phyloP scores from a whole-genome alignment of 2,888 invertebrate species.

The Tetragnatha montana region DNA sequence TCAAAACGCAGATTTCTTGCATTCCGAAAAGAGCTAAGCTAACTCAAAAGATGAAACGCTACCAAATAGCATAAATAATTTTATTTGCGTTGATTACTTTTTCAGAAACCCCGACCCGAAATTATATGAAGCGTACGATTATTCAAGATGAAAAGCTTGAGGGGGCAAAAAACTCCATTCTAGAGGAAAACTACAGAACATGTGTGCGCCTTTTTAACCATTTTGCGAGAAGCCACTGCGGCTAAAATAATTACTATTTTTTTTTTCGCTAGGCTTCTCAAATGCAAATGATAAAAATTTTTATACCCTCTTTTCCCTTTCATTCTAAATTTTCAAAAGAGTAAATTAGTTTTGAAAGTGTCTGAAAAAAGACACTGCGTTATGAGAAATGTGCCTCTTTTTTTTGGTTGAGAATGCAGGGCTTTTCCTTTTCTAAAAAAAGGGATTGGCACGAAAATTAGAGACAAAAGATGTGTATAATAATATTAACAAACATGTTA shows the following conservation, averaged over 20 bases:
- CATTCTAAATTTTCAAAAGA: slow-evolving; percentile 46
- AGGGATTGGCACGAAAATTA: not conserved
- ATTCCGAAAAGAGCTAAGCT: not conserved
- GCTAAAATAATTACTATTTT: slow-evolving; percentile 42
- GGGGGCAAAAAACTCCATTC: slow-evolving; percentile 3
- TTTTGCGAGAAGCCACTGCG: not conserved
- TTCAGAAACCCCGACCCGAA: slow-evolving; percentile 1
- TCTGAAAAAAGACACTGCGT: slow-evolving; percentile 1
- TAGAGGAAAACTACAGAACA: slow-evolving; percentile 18
- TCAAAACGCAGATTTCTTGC: not conserved
- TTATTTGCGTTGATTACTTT: not conserved
- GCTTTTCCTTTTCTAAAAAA: not conserved
- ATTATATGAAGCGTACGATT: slow-evolving; percentile 30
- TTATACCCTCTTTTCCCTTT: slow-evolving; percentile 15
- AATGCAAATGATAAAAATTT: slow-evolving; percentile 48
- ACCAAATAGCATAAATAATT: not conserved
- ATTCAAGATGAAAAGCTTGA: slow-evolving; percentile 17
- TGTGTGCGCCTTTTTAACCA: slow-evolving; percentile 14
- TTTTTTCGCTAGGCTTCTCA: slow-evolving; percentile 14
- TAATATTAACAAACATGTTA: slow-evolving; percentile 30
- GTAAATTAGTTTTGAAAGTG: slow-evolving; percentile 46
- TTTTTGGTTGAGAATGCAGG: not conserved
- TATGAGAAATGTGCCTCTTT: not conserved
- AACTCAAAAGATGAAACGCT: not conserved
- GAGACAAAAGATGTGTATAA: slow-evolving; percentile 8